Conservation (phyloP, 2,888 invertebrate genomes). For the Mimachlamys varia region DNA sequence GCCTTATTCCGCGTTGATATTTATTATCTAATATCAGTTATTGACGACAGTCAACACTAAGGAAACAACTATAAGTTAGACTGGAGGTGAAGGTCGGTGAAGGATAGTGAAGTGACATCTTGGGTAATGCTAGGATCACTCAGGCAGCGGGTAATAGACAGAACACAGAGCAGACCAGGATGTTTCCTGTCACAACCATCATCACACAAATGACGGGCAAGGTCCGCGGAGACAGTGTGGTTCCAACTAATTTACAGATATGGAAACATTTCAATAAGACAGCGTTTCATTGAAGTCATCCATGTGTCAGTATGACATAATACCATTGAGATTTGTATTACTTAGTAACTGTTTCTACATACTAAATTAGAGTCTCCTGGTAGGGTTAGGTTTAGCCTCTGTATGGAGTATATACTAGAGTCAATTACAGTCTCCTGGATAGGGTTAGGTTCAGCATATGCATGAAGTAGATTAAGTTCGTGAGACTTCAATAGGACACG, state of each 20-base stretch:
- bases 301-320: background rate
- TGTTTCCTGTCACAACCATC: background rate
- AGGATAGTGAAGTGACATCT: background rate
- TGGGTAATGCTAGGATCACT: background rate
- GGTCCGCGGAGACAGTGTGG: background rate
- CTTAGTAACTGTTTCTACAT: background rate
- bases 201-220: background rate
- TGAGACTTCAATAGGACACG: background rate
- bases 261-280: too few relatives aligned
- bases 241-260: too few relatives aligned
- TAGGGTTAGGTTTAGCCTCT: background rate
- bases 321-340: background rate
- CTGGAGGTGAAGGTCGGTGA: background rate
- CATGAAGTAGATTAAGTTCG: background rate
- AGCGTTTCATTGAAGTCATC: too few relatives aligned
- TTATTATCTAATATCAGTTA: background rate
- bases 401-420: background rate
- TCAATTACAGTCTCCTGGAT: background rate
- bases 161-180: background rate
- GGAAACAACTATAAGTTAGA: background rate
- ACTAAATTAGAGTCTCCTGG: background rate
- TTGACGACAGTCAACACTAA: background rate
- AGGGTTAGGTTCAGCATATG: background rate
- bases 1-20: background rate
- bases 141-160: background rate